Evolutionary conservation across 2,797 vertebrate species (phyloP), one percentile per base, ranked within the genome.

Genomic region (Galaxias olidus): DNA sequence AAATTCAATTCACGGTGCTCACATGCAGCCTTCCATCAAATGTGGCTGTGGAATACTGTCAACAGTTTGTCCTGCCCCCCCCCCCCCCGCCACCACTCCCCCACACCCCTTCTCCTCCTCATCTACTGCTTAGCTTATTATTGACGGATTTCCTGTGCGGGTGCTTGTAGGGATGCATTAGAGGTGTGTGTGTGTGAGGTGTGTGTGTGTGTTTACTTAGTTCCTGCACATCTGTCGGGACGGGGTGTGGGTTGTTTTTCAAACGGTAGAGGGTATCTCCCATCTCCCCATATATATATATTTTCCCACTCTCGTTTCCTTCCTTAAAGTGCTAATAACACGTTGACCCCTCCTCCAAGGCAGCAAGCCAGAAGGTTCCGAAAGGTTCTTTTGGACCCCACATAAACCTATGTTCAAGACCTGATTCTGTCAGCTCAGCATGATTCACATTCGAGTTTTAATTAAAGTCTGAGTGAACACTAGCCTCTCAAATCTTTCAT

Each of bases 141-240:
- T 90, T 90, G 88, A 87, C 90, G 91, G 92, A 92, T 92, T 88
- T 92, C 90, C 91, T 92, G 90, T 54, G 58, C 81, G 66, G 84
- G 86, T 71, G 67, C 83, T 81, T 90, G 88, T 66, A 88, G 91
- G 92, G 91, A 92, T 90, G 86, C 79, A 76, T 84, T 73, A 59
- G 40, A 59, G 54, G 65, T 17, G 56, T 52, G 61, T 67, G 59
- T 60, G 43, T 61, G 77, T 75, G 59, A 71, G 63, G 49, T 59
- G 57, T 50, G 50, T 40, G 54, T 57, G 75, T 70, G 72, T 61
- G 45, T 66, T 73, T 73, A 68, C 75, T 70, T 50, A 86, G 90
- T 90, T 93, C 91, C 90, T 89, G 89, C 85, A 92, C 92, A 93
- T 92, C 92, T 92, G 92, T 87, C 75, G 30, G 30, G 30, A 30